A percentile compares a stretch with the other conserved stretches of the same genome.
Conservation (phyloP, 2,113 vertebrate species). For the Polyodon spathula region DNA sequence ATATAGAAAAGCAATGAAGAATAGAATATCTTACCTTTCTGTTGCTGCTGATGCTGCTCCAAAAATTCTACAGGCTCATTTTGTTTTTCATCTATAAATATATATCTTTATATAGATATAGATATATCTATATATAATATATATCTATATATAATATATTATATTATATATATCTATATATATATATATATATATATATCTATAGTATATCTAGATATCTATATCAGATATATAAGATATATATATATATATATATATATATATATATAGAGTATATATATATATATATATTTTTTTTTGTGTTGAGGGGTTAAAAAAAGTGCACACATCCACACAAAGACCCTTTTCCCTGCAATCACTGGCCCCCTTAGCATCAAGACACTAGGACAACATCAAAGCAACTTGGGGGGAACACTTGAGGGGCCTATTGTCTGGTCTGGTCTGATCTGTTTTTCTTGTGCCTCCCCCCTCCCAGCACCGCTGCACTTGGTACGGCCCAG, state of each 20-base stretch:
- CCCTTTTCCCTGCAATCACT: conserved; percentile 53
- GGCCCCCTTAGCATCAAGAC: conserved; percentile 62
- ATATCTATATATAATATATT: conserved; percentile 24
- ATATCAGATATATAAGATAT: too few relatives aligned
- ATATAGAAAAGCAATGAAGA: conserved; percentile 14
- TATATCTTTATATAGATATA: conserved; percentile 24
- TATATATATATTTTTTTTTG: conserved; percentile 41
- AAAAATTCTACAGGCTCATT: conserved; percentile 7
- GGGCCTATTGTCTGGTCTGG: conserved; percentile 75
- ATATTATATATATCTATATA: conserved; percentile 27
- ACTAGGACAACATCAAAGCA: conserved; percentile 72
- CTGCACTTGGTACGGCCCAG: conserved; percentile 79
- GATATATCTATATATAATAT: conserved; percentile 26
- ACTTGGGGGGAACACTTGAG: conserved; percentile 67
- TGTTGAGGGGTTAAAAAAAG: conserved; percentile 28
- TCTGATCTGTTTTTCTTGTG: conserved; percentile 60
- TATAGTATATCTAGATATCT: conserved; percentile 22
- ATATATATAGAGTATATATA: conserved; percentile 5
- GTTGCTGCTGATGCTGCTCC: not conserved
- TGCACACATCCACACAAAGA: conserved; percentile 56
- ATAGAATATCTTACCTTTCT: conserved; percentile 21
- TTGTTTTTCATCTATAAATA: conserved; percentile 10
- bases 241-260: conserved; percentile 15
- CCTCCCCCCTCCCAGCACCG: conserved; percentile 60
- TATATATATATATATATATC: conserved; percentile 27